A percentile compares a stretch with the other conserved stretches of the same genome.
phyloP scores from a whole-genome alignment of 2,888 invertebrate species.

The Mimachlamys varia region DNA sequence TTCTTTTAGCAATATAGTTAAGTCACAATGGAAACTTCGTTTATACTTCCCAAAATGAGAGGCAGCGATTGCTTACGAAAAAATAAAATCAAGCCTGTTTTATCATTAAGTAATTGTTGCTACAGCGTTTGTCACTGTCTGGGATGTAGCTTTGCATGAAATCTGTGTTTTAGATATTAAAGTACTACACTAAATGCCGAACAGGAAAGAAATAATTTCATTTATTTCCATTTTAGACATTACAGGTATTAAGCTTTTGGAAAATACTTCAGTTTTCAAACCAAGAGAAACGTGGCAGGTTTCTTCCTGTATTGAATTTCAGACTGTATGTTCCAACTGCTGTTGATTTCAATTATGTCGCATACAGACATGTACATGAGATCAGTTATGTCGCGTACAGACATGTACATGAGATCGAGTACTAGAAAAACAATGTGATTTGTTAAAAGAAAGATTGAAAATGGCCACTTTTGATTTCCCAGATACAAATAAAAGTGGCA shows the following conservation, averaged over 20 bases:
- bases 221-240: not conserved
- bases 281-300: not conserved
- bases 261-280: not conserved
- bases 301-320: not conserved
- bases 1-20: too few species aligned
- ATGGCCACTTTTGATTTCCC: constrained; percentile 27
- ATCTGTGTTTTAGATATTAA: not conserved
- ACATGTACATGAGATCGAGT: not conserved
- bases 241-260: not conserved
- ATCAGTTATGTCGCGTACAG: not conserved
- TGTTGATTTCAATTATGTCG: not conserved
- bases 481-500: constrained; percentile 36
- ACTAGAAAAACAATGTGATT: not conserved
- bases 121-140: not conserved
- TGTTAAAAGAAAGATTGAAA: not conserved
- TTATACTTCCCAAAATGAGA: too few species aligned
- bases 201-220: not conserved
- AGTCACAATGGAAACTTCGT: too few species aligned
- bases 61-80: too few species aligned
- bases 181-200: not conserved
- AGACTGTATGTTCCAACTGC: not conserved
- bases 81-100: too few species aligned
- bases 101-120: too few species aligned
- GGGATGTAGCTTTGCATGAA: constrained; percentile 3
- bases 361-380: not conserved